phyloP scores from a whole-genome alignment of 2,888 invertebrate genomes.

The Temnothorax ravouxi region DNA sequence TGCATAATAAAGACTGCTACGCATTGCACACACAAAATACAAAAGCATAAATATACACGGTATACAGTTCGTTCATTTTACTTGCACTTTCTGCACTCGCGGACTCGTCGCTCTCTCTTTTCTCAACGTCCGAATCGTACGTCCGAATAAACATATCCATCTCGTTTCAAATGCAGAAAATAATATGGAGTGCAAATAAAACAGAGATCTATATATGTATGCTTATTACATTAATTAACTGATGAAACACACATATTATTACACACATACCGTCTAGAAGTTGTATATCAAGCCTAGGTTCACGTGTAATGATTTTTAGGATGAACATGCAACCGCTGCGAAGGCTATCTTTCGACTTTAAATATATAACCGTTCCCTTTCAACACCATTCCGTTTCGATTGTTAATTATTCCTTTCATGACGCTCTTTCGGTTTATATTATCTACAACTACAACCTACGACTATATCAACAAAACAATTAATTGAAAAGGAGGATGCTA shows the following conservation, averaged over 20 bases:
- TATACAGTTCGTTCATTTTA: background rate
- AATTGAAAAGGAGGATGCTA: background rate
- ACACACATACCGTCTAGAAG: no score
- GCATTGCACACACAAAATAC: background rate
- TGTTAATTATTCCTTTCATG: no score
- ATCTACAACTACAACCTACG: background rate
- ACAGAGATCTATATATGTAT: background rate
- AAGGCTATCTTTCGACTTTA: background rate
- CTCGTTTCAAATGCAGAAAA: conserved; percentile 1
- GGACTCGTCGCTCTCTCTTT: background rate
- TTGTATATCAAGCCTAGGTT: background rate
- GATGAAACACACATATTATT: background rate
- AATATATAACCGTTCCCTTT: background rate
- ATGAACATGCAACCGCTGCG: background rate
- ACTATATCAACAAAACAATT: background rate
- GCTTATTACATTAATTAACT: background rate
- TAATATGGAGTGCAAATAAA: conserved; percentile 1
- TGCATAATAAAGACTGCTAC: background rate
- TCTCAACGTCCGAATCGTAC: background rate
- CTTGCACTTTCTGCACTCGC: conserved; percentile 11
- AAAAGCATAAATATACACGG: background rate
- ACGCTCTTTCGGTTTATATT: background rate
- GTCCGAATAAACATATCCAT: background rate
- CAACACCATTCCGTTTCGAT: background rate
- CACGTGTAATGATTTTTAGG: background rate